Conservation (phyloP, 2,888 invertebrate species). For the Notocelia uddmanniana region DNA sequence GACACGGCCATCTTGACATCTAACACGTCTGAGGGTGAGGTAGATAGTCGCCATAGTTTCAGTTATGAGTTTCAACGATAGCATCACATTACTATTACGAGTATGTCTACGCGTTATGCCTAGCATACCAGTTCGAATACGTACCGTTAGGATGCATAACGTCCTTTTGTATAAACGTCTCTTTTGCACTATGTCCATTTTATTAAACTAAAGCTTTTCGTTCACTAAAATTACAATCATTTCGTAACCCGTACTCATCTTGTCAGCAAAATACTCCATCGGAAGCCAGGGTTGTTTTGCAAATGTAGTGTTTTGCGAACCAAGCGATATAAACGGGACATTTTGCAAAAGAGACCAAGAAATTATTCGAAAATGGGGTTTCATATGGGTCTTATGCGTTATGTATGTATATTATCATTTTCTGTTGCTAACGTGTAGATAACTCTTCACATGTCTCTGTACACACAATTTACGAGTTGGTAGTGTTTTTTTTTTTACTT, state of each 20-base stretch:
- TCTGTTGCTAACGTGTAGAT: slow-evolving; percentile 4
- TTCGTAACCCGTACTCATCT: too few relatives aligned
- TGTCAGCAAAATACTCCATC: background rate
- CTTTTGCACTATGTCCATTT: background rate
- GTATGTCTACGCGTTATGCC: slow-evolving; percentile 5
- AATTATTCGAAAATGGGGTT: too few relatives aligned
- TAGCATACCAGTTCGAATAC: background rate
- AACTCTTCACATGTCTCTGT: background rate
- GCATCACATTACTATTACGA: background rate
- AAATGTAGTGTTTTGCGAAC: background rate
- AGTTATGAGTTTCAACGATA: too few relatives aligned
- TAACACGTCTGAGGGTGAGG: too few relatives aligned
- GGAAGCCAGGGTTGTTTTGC: background rate
- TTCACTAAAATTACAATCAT: background rate
- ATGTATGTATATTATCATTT: background rate
- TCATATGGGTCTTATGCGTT: too few relatives aligned
- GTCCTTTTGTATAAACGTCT: background rate
- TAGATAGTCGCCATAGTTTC: too few relatives aligned
- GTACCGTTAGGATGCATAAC: background rate
- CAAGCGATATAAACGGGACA: background rate
- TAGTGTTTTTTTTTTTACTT: slow-evolving; percentile 12
- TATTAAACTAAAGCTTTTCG: background rate
- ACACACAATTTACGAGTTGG: background rate
- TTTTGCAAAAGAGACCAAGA: background rate
- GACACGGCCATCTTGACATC: too few relatives aligned